A percentile compares a stretch with the other conserved stretches of the same genome.
These are phyloP conservation scores for Hypocryptadius cinnamomeus DNA, from an alignment of 2,113 vertebrate species.

Conservation along the genomic window DNA sequence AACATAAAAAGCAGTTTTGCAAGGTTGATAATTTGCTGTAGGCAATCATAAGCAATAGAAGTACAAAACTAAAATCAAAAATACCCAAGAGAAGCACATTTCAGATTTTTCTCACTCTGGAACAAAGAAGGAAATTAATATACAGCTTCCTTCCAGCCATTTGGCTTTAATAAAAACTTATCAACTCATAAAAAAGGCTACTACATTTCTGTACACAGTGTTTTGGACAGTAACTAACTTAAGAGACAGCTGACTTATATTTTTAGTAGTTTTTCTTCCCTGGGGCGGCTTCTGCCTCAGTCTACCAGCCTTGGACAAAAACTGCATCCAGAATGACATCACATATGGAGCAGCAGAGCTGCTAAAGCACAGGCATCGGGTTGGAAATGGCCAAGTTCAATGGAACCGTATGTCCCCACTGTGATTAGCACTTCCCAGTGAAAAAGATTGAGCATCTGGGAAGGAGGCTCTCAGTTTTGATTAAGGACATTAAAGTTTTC, in stretches of 20 bases:
- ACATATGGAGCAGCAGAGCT: conserved; percentile 30
- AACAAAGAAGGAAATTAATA: conserved; percentile 48
- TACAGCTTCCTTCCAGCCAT: conserved; percentile 36
- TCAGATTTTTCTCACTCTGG: conserved; percentile 19
- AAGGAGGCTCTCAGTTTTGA: background rate
- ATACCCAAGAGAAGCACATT: conserved; percentile 30
- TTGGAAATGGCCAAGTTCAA: conserved; percentile 20
- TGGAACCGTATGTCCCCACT: conserved; percentile 14
- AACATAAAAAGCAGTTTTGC: conserved; percentile 5
- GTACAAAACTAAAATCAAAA: conserved; percentile 24
- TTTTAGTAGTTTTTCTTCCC: conserved; percentile 34
- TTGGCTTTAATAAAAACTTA: conserved; percentile 55
- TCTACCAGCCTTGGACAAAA: conserved; percentile 28
- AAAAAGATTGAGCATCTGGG: conserved; percentile 11
- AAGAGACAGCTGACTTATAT: conserved; percentile 28
- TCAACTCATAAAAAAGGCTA: conserved; percentile 26
- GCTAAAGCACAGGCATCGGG: background rate
- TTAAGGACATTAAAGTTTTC: background rate
- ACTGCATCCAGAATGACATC: background rate
- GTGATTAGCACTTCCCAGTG: background rate
- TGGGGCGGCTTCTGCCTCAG: background rate
- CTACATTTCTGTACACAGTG: background rate
- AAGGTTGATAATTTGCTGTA: conserved; percentile 51
- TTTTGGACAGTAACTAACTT: conserved; percentile 38
- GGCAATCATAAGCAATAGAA: conserved; percentile 42